These are phyloP conservation scores for Vicugna pacos DNA, from an alignment of 2,113 vertebrate species.

Conservation along the genomic window DNA sequence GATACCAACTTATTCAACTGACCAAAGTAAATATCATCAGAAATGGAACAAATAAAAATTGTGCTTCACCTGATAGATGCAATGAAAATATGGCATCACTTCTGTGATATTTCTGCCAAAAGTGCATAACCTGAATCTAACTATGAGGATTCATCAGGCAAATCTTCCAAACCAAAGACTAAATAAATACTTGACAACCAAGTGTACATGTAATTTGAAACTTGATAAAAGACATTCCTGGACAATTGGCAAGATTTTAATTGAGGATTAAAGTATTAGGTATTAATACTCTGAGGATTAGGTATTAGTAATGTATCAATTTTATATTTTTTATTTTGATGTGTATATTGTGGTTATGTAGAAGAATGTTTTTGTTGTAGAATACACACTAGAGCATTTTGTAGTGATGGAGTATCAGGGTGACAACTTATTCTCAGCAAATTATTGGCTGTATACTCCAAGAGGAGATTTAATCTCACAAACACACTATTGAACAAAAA, in stretches of 20 bases:
- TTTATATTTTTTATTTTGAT: not conserved
- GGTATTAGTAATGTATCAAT: not conserved
- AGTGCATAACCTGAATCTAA: not conserved
- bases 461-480: not conserved
- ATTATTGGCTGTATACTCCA: not conserved
- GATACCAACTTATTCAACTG: not conserved
- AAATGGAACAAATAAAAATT: not conserved
- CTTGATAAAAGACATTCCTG: not conserved
- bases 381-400: not conserved
- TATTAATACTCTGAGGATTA: not conserved
- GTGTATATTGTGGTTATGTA: not conserved
- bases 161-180: not conserved
- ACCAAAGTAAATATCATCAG: not conserved
- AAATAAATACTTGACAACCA: not conserved
- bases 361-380: not conserved
- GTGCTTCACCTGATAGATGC: not conserved
- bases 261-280: too few relatives aligned
- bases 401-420: not conserved
- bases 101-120: not conserved
- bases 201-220: not conserved
- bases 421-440: not conserved
- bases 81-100: not conserved
- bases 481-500: not conserved
- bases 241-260: not conserved
- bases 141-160: too few relatives aligned